Evolutionary conservation across 2,888 invertebrate genomes (phyloP), one percentile per base, ranked within the genome.

Genomic region (Acronicta psi): DNA sequence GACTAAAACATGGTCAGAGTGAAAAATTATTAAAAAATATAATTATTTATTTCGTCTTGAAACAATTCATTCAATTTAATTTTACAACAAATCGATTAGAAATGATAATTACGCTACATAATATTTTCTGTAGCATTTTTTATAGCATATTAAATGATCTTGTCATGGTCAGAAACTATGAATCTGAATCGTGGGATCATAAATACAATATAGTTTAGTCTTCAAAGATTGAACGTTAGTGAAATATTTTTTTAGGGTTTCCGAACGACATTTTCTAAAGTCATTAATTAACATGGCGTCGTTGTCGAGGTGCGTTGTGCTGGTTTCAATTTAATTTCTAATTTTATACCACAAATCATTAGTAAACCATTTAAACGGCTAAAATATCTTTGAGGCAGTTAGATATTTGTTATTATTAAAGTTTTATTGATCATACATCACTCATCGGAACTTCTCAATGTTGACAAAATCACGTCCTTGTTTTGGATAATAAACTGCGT

Each of bases 231-330:
- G n/a, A n/a, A n/a, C n/a, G n/a, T n/a, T n/a, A n/a, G n/a, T n/a
- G n/a, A n/a, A n/a, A n/a, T n/a, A n/a, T n/a, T n/a, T n/a, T 6
- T 34, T 34, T n/a, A 4, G 3, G 16, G 17, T 61, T 68, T 52
- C 56, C 20, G 47, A 60, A 53, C 58, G 50, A 52, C 45, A 44
- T 38, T 4, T 7, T n/a, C 13, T 13, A 50, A 64, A 59, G 51
- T 71, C 59, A 65, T 47, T 43, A 45, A 44, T 44, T 37, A 75
- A 92, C 87, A 93, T 93, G 93, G 91, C 93, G 91, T 89, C 93
- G 80, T 77, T 93, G 75, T 84, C 92, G 73, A 93, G 92, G 93
- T 93, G 70, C 64, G 89, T 85, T 75, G 55, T 66, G 46, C 40
- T 67, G 25, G 50, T 47, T 66, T 57, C 57, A 58, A 53, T 63